Conservation (phyloP, 2,888 invertebrate species). For the Xiphydria camelus region DNA sequence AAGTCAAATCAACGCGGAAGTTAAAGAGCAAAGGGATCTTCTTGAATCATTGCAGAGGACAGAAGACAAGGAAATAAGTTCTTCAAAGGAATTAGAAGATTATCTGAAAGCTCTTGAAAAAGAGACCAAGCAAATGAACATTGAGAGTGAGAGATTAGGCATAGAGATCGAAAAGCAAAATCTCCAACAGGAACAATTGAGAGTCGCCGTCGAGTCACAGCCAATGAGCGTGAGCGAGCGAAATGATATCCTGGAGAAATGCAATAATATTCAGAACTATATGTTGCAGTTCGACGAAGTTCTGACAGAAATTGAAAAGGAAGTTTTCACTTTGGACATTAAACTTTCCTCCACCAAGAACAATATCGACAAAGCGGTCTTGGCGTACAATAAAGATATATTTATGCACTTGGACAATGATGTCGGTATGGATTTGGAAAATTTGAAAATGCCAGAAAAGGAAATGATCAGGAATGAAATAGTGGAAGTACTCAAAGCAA, state of each 20-base stretch:
- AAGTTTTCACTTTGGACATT: constrained; percentile 43
- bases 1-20: constrained; percentile 22
- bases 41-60: constrained; percentile 25
- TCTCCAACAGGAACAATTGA: constrained; percentile 27
- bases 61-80: constrained; percentile 22
- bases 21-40: constrained; percentile 20
- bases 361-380: constrained; percentile 38
- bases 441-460: constrained; percentile 42
- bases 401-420: constrained; percentile 32
- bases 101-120: constrained; percentile 20
- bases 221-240: constrained; percentile 39
- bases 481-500: constrained; percentile 25
- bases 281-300: constrained; percentile 39
- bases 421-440: constrained; percentile 28
- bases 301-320: constrained; percentile 43
- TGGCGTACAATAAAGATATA: constrained; percentile 45
- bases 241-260: constrained; percentile 38
- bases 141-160: constrained; percentile 21
- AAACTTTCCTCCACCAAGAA: constrained; percentile 37
- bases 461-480: constrained; percentile 30
- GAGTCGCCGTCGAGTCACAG: constrained; percentile 36
- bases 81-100: constrained; percentile 26
- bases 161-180: constrained; percentile 29
- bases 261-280: constrained; percentile 34
- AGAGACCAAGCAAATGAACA: constrained; percentile 31